These are phyloP conservation scores for Bactericera cockerelli DNA, from an alignment of 1,140 invertebrate species.

Conservation along the genomic window DNA sequence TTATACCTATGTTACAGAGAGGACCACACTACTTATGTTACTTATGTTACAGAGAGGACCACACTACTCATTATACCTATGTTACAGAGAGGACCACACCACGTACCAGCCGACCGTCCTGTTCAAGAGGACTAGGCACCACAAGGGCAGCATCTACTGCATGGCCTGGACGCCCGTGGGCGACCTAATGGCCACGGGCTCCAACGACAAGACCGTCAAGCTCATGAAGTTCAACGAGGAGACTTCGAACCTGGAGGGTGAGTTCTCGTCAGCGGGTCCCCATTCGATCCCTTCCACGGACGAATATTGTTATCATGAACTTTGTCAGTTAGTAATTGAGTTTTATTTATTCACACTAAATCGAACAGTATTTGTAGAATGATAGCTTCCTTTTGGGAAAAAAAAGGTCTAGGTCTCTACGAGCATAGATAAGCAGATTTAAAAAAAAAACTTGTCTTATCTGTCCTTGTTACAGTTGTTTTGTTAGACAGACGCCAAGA, in stretches of 20 bases:
- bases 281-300: not conserved
- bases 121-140: conserved; percentile 87
- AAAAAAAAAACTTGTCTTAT: too few relatives aligned
- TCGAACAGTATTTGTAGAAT: too few relatives aligned
- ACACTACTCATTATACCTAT: too few relatives aligned
- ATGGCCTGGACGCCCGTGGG: conserved; percentile 89
- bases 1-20: too few relatives aligned
- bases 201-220: conserved; percentile 97
- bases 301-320: not conserved
- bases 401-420: too few relatives aligned
- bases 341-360: too few relatives aligned
- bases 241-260: conserved; percentile 70
- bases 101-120: conserved; percentile 76
- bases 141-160: conserved; percentile 97
- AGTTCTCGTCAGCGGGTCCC: conserved; percentile 34
- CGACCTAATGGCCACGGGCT: conserved; percentile 91
- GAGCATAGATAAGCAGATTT: too few relatives aligned
- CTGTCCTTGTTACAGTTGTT: too few relatives aligned
- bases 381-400: too few relatives aligned
- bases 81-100: conserved; percentile 58
- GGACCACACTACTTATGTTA: too few relatives aligned
- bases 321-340: too few relatives aligned
- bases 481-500: too few relatives aligned
- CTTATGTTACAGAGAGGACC: conserved; percentile 75
- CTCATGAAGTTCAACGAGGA: conserved; percentile 87